Base-by-base conservation (phyloP, 2,888 invertebrate genomes). In the Branchipolynoe longqiensis region DNA sequence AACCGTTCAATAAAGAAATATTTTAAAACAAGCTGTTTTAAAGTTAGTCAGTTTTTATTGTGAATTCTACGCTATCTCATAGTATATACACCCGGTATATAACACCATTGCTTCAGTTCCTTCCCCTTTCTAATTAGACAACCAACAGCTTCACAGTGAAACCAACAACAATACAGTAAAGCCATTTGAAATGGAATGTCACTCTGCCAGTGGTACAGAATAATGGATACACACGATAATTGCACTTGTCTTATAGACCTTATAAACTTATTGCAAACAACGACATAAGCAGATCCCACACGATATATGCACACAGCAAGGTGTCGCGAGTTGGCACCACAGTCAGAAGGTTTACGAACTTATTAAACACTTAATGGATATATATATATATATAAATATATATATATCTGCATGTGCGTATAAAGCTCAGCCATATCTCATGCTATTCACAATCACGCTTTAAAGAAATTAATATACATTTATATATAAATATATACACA, bases 131-230 rank as follows among this genome's bases (percentile, higher is more conserved):
- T 69, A 69, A 69, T 38, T 6, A 18, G 36, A 69, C n/a, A 4
- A 4, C n/a, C n/a, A n/a, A n/a, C n/a, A 8, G n/a, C 22, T 25
- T 12, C 36, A 69, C 12, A 38, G 12, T 38, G 38, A 69, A 69
- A 69, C 69, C 38, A 6, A 69, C 12, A 69, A 69, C 36, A n/a
- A n/a, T n/a, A 69, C n/a, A 36, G 69, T 69, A 69, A 69, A 69
- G 36, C 69, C 69, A 69, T 69, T 69, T 69, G 33, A 33, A 69
- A 69, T 69, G 69, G 69, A 69, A 69, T 69, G 69, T 69, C 36
- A 69, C 38, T 36, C n/a, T 69, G 22, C 69, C 33, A 36, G 69
- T 69, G n/a, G 22, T 69, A 33, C 69, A 69, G 38, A 33, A n/a
- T 33, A 69, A 69, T 38, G 18, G 69, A 38, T 69, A 69, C 69